Evolutionary conservation across 2,888 invertebrate species (phyloP), one percentile per base, ranked within the genome.

Genomic region (Drosophila neonasuta): DNA sequence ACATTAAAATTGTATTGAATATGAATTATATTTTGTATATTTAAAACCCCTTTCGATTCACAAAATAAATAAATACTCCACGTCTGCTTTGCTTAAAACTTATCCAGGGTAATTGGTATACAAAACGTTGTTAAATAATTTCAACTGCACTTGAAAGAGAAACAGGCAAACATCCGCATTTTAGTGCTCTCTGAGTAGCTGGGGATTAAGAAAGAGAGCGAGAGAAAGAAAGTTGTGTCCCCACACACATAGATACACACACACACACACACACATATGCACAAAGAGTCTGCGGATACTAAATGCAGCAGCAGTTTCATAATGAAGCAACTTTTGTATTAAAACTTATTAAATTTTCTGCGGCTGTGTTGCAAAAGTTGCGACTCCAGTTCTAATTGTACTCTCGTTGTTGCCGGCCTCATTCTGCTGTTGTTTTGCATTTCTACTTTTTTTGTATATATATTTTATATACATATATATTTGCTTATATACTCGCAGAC

Each of bases 291-390:
- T 68, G 69, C 61, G 58, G 61, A 57, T 42, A 63, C 62, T 54
- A 45, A 55, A 63, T 55, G 39, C 58, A 32, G 60, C 45, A 57
- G 68, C 66, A 58, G 61, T 68, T 61, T 55, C 57, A 69, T 82
- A 79, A 80, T 82, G 77, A 82, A 79, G 74, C 63, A 24, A 84
- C 77, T 83, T 85, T 78, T 77, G 68, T 72, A 75, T 82, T 75
- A 79, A 77, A 85, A 83, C 71, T 85, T 82, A 82, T 77, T 79
- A 83, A 77, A 85, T 85, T 83, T 79, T 79, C 51, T 71, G 73
- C 70, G 66, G 77, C 64, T 69, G 63, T 29, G 63, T 29, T 66
- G 58, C 66, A 48, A 64, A 68, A 70, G 62, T 76, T 73, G 51
- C 41, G 29, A 39, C 46, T 48, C 46, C 24, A 56, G 45, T n/a